Evolutionary conservation across 2,113 vertebrate species (phyloP), one percentile per base, ranked within the genome.

Genomic region (Prionailurus bengalensis): DNA sequence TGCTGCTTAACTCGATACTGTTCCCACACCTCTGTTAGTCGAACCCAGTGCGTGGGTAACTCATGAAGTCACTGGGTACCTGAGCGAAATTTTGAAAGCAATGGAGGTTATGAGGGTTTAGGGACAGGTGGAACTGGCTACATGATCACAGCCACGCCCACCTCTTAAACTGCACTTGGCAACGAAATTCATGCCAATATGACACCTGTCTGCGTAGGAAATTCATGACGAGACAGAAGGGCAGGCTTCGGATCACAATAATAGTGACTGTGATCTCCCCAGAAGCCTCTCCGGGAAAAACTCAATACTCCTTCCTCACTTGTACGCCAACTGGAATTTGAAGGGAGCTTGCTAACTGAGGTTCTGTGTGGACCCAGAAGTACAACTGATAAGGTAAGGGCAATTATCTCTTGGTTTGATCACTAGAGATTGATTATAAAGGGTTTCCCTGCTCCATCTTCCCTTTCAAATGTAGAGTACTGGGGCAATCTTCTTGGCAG

Each of bases 181-280:
- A 98, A 93, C 2, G 25, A 97, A 94, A 91, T 97, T 39, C 93
- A 93, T 97, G 89, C 80, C 94, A 93, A 95, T 87, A 89, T 93
- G 97, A 98, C 95, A 98, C 95, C 95, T 98, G 96, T 95, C 97
- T 98, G 96, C 68, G n/a, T 95, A 98, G 97, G 97, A 97, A 94
- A 98, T 92, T 94, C 85, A 42, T 93, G 97, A 96, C 86, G 33
- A 83, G 93, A 96, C 94, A 97, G 94, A 87, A 94, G 91, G 73
- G 78, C 84, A 96, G 91, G 68, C 91, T 94, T 88, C 8, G 5
- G 73, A 96, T 96, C 89, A 31, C n/a, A 63, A 51, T 31, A 71
- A 88, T 91, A 81, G 71, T 93, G 83, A 88, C 91, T 74, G 82
- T 79, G 73, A 95, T 82, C 27, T 79, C 39, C 36, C 31, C 55